Evolutionary conservation across 2,888 invertebrate genomes (phyloP).

Genomic region (Apodemia duryi): DNA sequence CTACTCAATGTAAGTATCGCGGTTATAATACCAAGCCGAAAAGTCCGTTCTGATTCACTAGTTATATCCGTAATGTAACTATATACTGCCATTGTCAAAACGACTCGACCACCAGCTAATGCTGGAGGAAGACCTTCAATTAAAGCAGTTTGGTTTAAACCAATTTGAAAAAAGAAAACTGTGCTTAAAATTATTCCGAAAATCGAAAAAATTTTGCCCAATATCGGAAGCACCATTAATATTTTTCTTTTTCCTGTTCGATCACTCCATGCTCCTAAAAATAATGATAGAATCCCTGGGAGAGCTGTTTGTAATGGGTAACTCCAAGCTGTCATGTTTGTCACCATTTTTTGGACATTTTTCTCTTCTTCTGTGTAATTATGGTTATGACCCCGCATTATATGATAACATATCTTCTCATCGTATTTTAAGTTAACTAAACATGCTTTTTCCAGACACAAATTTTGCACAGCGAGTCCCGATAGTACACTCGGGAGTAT

Average conservation of each 20-base stretch:
- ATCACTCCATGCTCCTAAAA: conserved; percentile 82
- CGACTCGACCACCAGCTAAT: conserved; percentile 80
- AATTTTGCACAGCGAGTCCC: conserved; percentile 77
- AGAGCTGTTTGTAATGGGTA: conserved; percentile 78
- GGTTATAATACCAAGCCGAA: conserved; percentile 81
- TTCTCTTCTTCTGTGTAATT: conserved; percentile 63
- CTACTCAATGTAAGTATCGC: conserved; percentile 73
- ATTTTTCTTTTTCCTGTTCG: conserved; percentile 79
- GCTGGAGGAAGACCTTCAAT: conserved; percentile 80
- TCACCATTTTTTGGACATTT: conserved; percentile 73
- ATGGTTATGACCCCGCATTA: conserved; percentile 64
- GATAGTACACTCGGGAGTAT: conserved; percentile 83
- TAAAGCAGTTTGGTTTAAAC: conserved; percentile 75
- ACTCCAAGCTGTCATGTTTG: conserved; percentile 80
- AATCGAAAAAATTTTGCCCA: conserved; percentile 78
- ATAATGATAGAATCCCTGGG: conserved; percentile 77
- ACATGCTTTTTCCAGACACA: conserved; percentile 80
- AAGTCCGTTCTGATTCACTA: conserved; percentile 78
- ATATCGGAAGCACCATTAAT: conserved; percentile 79
- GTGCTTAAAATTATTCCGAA: conserved; percentile 77
- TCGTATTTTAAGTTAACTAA: conserved; percentile 76
- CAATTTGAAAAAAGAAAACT: conserved; percentile 77
- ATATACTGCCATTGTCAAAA: conserved; percentile 81
- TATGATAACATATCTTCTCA: conserved; percentile 72
- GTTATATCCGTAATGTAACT: conserved; percentile 82